A percentile compares a stretch with the other conserved stretches of the same genome.
Conservation (phyloP, 2,797 vertebrate genomes). For the Margarornis squamiger region DNA sequence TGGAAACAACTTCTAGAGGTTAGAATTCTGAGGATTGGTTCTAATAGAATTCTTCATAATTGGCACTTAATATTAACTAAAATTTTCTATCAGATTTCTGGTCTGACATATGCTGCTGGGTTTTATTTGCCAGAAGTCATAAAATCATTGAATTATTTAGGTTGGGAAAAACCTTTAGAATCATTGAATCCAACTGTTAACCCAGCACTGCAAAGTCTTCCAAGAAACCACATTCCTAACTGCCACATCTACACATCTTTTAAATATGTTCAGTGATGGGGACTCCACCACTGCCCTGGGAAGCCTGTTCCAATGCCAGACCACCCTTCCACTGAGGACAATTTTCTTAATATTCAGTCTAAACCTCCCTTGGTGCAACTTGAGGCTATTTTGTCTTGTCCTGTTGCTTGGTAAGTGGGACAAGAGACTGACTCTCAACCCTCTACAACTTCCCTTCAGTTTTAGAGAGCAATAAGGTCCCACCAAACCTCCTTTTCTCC, state of each 20-base stretch:
- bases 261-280: too few species aligned
- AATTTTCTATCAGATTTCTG: not conserved
- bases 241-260: not conserved
- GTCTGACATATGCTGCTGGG: not conserved
- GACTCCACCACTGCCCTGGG: too few species aligned
- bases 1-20: not conserved
- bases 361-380: not conserved
- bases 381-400: not conserved
- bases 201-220: not conserved
- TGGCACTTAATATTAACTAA: not conserved
- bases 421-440: not conserved
- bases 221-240: too few species aligned
- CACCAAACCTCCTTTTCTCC: not conserved
- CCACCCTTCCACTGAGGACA: not conserved
- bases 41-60: not conserved
- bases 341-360: not conserved
- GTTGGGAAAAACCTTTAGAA: not conserved
- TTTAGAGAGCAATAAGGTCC: not conserved
- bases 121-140: not conserved
- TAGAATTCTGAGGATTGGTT: not conserved
- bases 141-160: not conserved
- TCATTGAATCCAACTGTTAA: not conserved
- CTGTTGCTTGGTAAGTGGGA: not conserved
- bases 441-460: not conserved
- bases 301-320: not conserved